Percentiles rank a stretch among this genome's conserved stretches.
phyloP scores from a whole-genome alignment of 2,797 vertebrate species.

The Amblyraja radiata region DNA sequence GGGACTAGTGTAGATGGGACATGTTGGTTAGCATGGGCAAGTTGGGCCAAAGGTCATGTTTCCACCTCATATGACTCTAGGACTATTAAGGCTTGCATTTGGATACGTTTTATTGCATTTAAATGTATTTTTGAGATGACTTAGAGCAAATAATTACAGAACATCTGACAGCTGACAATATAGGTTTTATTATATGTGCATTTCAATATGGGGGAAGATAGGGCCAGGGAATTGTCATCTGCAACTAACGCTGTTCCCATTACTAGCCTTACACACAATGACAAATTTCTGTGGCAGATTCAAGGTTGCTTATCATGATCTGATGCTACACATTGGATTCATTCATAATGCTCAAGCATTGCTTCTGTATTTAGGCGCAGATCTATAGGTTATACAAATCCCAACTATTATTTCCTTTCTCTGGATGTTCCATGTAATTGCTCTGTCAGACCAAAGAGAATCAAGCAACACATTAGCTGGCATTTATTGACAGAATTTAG shows the following conservation, averaged over 20 bases:
- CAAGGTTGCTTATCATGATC: neutral
- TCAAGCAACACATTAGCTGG: slow-evolving; percentile 14
- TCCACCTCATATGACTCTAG: no score
- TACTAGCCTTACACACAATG: no score
- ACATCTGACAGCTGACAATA: neutral
- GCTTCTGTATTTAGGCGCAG: neutral
- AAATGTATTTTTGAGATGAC: neutral
- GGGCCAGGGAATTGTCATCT: neutral
- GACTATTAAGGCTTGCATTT: neutral
- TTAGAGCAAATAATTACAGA: neutral
- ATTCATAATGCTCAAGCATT: slow-evolving; percentile 17
- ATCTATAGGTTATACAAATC: slow-evolving; percentile 8
- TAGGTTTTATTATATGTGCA: neutral
- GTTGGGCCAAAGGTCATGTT: no score
- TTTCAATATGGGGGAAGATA: neutral
- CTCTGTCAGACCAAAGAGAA: slow-evolving; percentile 29
- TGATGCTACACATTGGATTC: neutral
- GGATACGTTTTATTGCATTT: neutral
- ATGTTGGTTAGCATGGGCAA: no score
- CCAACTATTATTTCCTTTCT: slow-evolving; percentile 5
- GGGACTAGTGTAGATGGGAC: no score
- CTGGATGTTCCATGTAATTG: slow-evolving; percentile 11
- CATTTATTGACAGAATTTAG: slow-evolving; percentile 19
- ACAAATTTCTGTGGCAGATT: neutral
- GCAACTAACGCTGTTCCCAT: no score